Evolutionary conservation across 30 jellyfish, hydroid and myxozoan genomes (phyloP), one percentile per base, ranked within the genome.

Genomic region (Aurelia coerulea): DNA sequence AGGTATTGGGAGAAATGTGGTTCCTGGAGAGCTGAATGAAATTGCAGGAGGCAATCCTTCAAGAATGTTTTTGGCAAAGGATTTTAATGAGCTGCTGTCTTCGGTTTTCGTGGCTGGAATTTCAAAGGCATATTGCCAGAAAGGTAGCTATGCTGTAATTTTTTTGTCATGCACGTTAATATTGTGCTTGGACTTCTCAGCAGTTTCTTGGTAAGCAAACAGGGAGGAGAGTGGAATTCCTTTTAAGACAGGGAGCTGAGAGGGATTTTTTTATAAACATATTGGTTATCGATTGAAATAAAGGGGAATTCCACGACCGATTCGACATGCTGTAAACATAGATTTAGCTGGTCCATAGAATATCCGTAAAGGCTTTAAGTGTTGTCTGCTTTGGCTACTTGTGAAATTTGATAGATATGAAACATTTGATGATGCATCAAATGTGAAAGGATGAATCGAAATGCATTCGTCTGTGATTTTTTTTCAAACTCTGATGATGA

Each of bases 1-100:
- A 23, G 97, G 97, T 34, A 88, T 88, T 18, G 97, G 97, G 23
- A 70, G 46, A 4, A 41, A 63, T 12, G 87, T 83, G 31, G 78
- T 78, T 63, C 19, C 73, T 32, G 50, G 50, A 29, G 97, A 88
- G 64, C 65, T 88, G 78, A 32, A 32, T 56, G 80, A 58, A 9
- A 35, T 88, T 69, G 97, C 97, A 17, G 97, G 97, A 17, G 83
- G 60, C 34, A 46, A 5, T 46, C 71, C 80, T 34, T 34, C 88
- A 31, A 79, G 65, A 56, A 80, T 88, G 56, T 80, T 58, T 72
- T 46, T 34, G 37, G 97, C 97, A 29, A 79, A 63, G 29, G 73
- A 62, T 39, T 88, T 88, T 65, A 86, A 80, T 49, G 83, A 88
- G 85, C 85, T 88, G 69, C 78, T 4, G 54, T 76, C 90, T 37